A percentile compares a stretch with the other conserved stretches of the same genome.
Conservation (phyloP, 2,113 vertebrate species). For the Ochotona curzoniae region DNA sequence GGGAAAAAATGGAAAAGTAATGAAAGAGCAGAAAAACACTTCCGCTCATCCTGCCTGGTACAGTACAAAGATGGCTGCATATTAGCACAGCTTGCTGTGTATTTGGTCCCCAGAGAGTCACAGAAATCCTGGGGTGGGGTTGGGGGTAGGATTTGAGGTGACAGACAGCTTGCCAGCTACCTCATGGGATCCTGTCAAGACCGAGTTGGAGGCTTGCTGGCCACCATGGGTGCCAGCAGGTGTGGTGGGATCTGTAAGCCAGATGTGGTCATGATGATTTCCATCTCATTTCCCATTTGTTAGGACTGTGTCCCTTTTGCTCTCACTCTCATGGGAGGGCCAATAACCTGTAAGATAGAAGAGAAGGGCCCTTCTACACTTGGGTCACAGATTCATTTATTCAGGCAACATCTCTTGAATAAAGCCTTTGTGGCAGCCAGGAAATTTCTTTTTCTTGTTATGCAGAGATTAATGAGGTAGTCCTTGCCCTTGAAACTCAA, state of each 20-base stretch:
- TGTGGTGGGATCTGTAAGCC: neutral
- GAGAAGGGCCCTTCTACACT: no score
- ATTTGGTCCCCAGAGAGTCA: neutral
- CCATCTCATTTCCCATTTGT: neutral
- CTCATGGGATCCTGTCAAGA: neutral
- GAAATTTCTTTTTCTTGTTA: neutral
- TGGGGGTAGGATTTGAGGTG: no score
- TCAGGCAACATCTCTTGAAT: neutral
- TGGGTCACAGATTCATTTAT: neutral
- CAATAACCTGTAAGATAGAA: neutral
- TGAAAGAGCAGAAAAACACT: no score
- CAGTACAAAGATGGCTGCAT: neutral
- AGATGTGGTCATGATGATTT: neutral
- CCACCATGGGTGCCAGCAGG: neutral
- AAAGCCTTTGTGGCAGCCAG: neutral
- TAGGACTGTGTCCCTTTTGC: neutral
- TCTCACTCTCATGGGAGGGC: neutral
- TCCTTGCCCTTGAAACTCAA: neutral
- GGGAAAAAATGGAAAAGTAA: neutral
- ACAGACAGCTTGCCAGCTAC: neutral
- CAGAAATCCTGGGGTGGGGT: no score
- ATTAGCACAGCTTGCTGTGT: neutral
- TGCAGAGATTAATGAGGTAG: constrained; percentile 5
- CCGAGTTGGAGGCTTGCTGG: neutral
- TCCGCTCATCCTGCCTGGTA: neutral